Evolutionary conservation across 2,797 vertebrate genomes (phyloP).

Genomic region (Bovichtus diacanthus): DNA sequence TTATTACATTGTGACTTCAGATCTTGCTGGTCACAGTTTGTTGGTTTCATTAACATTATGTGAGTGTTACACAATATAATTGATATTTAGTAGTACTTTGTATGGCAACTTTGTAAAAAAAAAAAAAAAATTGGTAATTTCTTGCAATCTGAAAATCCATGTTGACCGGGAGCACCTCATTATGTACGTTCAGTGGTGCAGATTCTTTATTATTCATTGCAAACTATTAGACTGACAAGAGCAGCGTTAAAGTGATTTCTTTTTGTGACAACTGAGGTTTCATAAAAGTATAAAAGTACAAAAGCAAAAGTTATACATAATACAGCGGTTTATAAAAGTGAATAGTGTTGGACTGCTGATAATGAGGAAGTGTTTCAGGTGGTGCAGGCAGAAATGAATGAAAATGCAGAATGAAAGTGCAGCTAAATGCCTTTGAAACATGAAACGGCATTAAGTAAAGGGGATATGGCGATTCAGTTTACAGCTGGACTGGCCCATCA

Average conservation of each 20-base stretch:
- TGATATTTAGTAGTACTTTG: not conserved
- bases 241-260: not conserved
- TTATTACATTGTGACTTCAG: not conserved
- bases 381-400: slow-evolving; percentile 5
- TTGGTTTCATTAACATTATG: not conserved
- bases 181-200: slow-evolving; percentile 17
- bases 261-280: not conserved
- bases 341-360: not conserved
- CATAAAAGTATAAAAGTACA: not conserved
- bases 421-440: slow-evolving; percentile 45
- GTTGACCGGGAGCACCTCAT: slow-evolving; percentile 10
- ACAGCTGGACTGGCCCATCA: slow-evolving; percentile 34
- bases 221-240: slow-evolving; percentile 18
- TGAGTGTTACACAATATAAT: not conserved
- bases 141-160: slow-evolving; percentile 22
- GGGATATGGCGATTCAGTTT: slow-evolving; percentile 33
- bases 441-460: slow-evolving; percentile 41
- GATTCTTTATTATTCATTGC: slow-evolving; percentile 37
- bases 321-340: slow-evolving; percentile 4
- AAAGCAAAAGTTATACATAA: slow-evolving; percentile 1
- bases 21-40: not conserved
- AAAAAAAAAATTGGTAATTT: too few relatives aligned
- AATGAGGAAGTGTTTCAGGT: not conserved
- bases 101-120: slow-evolving; percentile 7
- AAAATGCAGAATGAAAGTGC: slow-evolving; percentile 28